Evolutionary conservation across 2,113 vertebrate species (phyloP), one percentile per base, ranked within the genome.

Genomic region (Atrichornis clamosus): DNA sequence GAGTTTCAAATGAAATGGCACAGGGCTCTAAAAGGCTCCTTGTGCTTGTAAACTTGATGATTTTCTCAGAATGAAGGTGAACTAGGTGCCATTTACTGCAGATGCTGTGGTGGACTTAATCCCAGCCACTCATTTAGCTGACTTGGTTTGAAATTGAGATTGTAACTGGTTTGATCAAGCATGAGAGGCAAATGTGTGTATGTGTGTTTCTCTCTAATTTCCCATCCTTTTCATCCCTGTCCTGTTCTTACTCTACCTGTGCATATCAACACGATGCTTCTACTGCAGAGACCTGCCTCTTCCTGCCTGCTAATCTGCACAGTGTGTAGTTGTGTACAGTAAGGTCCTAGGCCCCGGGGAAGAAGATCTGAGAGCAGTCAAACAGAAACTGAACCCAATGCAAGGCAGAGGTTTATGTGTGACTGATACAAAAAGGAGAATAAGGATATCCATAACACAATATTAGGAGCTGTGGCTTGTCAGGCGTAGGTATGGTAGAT

Each of bases 201-300:
- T 37, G 52, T 91, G 75, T 93, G 65, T 89, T 60, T 93, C 82
- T 94, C 89, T 93, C 95, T 63, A 23, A 91, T 91, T 97, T 91
- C 79, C 95, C 84, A 8, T 94, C 93, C 91, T 96, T 94, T 90
- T 87, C 90, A 94, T 94, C 87, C 75, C 87, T 96, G 94, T 96
- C 92, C 93, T 97, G 70, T 93, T 95, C 87, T 94, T 81, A 53
- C 65, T 96, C 77, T 91, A 59, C 96, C 91, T 96, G 86, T 96
- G 90, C 88, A 41, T 72, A 90, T 95, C 84, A 88, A 90, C 73
- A 87, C 5, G 79, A 95, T 90, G 96, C 95, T 95, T 82, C 93
- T 95, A 8, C 90, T 4, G 60, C 93, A 96, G 96, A 93, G 93
- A 95, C 96, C 87, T 97, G 93, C 89, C 91, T 95, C 75, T 90